A percentile compares a stretch with the other conserved stretches of the same genome.
These are phyloP conservation scores for Habrosyne pyritoides DNA, from an alignment of 2,888 invertebrate species.

Conservation along the genomic window DNA sequence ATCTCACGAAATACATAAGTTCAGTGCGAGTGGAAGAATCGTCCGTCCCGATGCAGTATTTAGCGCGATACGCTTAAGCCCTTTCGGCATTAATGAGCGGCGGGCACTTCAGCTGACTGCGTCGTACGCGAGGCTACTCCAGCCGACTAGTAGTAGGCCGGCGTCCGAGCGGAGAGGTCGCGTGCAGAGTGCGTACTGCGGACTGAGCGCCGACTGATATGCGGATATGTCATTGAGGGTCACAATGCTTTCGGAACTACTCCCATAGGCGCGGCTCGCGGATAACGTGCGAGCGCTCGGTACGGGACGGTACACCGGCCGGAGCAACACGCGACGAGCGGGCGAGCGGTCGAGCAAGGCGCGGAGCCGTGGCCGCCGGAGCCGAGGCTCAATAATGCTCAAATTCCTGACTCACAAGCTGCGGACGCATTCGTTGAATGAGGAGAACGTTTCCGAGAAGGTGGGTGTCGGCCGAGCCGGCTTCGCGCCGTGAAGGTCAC, in stretches of 20 bases:
- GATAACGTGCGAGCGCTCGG: conserved; percentile 27
- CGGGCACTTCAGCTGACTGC: conserved; percentile 83
- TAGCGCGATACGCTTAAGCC: conserved; percentile 58
- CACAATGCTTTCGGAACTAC: conserved; percentile 69
- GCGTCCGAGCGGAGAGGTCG: conserved; percentile 60
- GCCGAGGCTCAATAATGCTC: conserved; percentile 88
- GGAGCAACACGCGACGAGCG: no score
- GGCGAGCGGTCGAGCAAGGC: conserved; percentile 42
- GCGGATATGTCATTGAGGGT: conserved; percentile 68
- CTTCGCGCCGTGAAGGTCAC: conserved; percentile 61
- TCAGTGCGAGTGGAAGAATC: conserved; percentile 14
- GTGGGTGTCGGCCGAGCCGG: conserved; percentile 82
- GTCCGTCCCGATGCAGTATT: conserved; percentile 45
- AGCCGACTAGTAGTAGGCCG: conserved; percentile 75
- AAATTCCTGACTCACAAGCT: conserved; percentile 94
- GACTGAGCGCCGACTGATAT: conserved; percentile 37
- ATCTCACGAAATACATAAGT: not conserved
- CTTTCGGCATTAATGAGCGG: conserved; percentile 72
- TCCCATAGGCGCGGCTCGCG: conserved; percentile 59
- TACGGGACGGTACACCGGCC: conserved; percentile 34
- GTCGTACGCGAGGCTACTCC: conserved; percentile 80
- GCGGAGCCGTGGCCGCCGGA: conserved; percentile 56
- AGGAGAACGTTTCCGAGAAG: conserved; percentile 90
- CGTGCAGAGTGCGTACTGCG: conserved; percentile 48
- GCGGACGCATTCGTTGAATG: conserved; percentile 93